Conservation (phyloP, 2,113 vertebrate genomes). For the Petrocephalus microphthalmus region DNA sequence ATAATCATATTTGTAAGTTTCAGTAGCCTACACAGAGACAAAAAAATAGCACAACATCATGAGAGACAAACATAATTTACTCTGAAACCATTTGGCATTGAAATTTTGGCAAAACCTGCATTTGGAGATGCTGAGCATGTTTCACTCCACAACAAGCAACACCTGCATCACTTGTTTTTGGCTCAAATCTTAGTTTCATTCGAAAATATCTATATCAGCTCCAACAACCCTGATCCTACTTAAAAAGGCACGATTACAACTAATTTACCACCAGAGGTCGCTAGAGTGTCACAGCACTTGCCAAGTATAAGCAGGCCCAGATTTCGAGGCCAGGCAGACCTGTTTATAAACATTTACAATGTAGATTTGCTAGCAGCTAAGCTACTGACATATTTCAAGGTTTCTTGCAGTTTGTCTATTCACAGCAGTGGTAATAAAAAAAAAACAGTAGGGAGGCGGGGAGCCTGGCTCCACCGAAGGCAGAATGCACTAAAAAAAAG, state of each 20-base stretch:
- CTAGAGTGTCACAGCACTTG: neutral
- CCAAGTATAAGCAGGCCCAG: neutral
- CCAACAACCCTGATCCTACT: neutral
- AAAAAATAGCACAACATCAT: neutral
- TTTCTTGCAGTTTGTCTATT: neutral
- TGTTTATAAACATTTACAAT: neutral
- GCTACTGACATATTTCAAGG: neutral
- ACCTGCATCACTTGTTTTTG: neutral
- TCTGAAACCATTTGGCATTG: neutral
- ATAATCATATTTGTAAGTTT: neutral
- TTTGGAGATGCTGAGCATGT: neutral
- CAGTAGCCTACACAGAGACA: neutral
- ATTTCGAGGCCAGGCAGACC: neutral
- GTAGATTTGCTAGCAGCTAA: neutral
- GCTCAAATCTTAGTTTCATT: neutral
- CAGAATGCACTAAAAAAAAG: neutral
- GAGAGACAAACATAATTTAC: neutral
- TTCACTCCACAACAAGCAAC: neutral
- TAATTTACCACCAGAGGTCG: neutral
- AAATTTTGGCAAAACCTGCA: neutral
- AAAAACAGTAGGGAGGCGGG: neutral
- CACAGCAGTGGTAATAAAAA: neutral
- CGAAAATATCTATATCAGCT: neutral
- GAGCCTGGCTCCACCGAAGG: neutral
- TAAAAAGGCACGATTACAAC: neutral